Percentiles rank a stretch among this genome's conserved stretches.
Evolutionary conservation across 2,797 vertebrate genomes (phyloP).

Genomic region (Lithobates sylvaticus): DNA sequence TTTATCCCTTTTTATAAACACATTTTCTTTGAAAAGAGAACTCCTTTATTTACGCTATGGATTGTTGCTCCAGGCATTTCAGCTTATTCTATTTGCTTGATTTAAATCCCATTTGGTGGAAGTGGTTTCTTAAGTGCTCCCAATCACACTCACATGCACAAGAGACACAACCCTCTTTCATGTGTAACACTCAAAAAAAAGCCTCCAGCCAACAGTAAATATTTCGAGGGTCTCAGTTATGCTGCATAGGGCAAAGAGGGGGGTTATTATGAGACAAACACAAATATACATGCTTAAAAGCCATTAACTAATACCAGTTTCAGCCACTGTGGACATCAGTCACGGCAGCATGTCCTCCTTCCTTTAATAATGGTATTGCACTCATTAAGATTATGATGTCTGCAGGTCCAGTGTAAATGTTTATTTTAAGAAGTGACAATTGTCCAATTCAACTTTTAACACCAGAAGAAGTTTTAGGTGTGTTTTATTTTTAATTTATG

Average conservation of each 20-base stretch:
- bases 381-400: background rate
- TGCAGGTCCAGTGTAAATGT: background rate
- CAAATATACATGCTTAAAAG: slow-evolving; percentile 12
- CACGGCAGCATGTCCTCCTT: background rate
- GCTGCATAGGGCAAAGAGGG: slow-evolving; percentile 51
- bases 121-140: slow-evolving; percentile 61
- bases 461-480: background rate
- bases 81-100: slow-evolving; percentile 61
- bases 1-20: slow-evolving; percentile 59
- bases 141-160: slow-evolving; percentile 58
- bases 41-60: slow-evolving; percentile 53
- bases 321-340: slow-evolving; percentile 14
- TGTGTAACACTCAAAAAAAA: slow-evolving; percentile 48
- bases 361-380: background rate
- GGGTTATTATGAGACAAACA: slow-evolving; percentile 15
- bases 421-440: background rate
- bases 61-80: slow-evolving; percentile 51
- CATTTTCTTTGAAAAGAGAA: slow-evolving; percentile 54
- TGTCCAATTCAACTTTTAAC: background rate
- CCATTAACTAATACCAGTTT: slow-evolving; percentile 36
- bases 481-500: background rate
- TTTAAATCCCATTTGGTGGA: slow-evolving; percentile 62
- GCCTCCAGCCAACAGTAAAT: slow-evolving; percentile 59
- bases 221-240: slow-evolving; percentile 48
- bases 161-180: slow-evolving; percentile 54